Base-by-base conservation (phyloP, 2,888 invertebrate genomes). In the Craniophora ligustri region DNA sequence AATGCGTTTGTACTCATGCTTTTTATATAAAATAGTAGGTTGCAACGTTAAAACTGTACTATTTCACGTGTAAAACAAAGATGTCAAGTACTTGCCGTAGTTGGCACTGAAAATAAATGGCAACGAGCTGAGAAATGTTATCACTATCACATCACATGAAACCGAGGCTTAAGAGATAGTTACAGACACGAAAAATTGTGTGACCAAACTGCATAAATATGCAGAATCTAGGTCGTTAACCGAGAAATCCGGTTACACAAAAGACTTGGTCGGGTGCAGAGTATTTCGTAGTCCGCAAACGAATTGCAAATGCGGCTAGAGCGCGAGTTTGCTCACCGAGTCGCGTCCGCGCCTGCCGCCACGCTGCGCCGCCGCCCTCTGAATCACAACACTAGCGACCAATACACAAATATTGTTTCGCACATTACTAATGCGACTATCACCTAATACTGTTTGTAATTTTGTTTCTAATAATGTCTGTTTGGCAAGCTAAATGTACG, bases 231-330 rank as follows among this genome's bases (percentile, higher is more conserved):
- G 85, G 87, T 88, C 89, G 87, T 89, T 87, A 88, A 84, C 85
- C 81, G 84, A 82, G 81, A 88, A 89, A 90, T 87, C 85, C 82
- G 79, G 84, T 87, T 83, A 86, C 86, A 86, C 87, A 86, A 88
- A 88, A 88, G 86, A 84, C 82, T 87, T 81, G 79, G 84, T 84
- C 72, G 81, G 79, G 81, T 80, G 84, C 79, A 76, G 84, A 86
- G 83, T 84, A 86, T 86, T 87, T 85, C 79, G 87, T 80, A 86
- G 85, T 85, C 85, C 75, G 76, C 84, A 87, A 87, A 86, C 87
- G 87, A 87, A 85, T 84, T 84, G 86, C 86, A 86, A 87, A 87
- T 86, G 84, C 82, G 78, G 82, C 78, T 68, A 71, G 72, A 77
- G 75, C 78, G 78, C 76, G 79, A 81, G 87, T 87, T 87, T 86